phyloP scores from a whole-genome alignment of 2,888 invertebrate species.

The Syrista parreyssii region DNA sequence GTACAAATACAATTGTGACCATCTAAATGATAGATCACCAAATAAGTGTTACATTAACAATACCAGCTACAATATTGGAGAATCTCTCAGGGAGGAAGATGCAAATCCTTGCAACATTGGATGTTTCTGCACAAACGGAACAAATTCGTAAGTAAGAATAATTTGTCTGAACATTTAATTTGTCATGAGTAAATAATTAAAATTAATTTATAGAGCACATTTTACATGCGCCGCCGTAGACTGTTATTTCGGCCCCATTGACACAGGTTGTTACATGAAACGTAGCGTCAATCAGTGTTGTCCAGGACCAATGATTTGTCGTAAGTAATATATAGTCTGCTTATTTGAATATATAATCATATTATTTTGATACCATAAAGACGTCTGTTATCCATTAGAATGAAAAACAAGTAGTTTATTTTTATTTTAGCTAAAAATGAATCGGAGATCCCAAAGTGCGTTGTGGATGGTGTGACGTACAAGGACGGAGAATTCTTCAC shows the following conservation, averaged over 20 bases:
- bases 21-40: slow-evolving; percentile 32
- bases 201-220: slow-evolving; percentile 26
- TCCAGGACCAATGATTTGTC: slow-evolving; percentile 35
- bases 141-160: slow-evolving; percentile 1
- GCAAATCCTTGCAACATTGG: slow-evolving; percentile 45
- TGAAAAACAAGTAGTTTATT: neutral
- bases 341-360: neutral
- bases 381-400: neutral
- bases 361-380: neutral
- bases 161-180: neutral
- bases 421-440: slow-evolving; percentile 34
- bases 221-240: slow-evolving; percentile 45
- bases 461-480: slow-evolving; percentile 47
- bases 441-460: slow-evolving; percentile 39
- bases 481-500: slow-evolving; percentile 46
- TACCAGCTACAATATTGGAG: slow-evolving; percentile 41
- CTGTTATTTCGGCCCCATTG: slow-evolving; percentile 23
- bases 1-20: slow-evolving; percentile 45
- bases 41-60: slow-evolving; percentile 50
- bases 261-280: slow-evolving; percentile 37
- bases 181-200: neutral
- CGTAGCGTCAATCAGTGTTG: slow-evolving; percentile 32
- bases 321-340: slow-evolving; percentile 38
- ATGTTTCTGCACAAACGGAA: slow-evolving; percentile 33
- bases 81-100: slow-evolving; percentile 42